Base-by-base conservation (phyloP, 2,888 invertebrate species). In the Sesia bembeciformis region DNA sequence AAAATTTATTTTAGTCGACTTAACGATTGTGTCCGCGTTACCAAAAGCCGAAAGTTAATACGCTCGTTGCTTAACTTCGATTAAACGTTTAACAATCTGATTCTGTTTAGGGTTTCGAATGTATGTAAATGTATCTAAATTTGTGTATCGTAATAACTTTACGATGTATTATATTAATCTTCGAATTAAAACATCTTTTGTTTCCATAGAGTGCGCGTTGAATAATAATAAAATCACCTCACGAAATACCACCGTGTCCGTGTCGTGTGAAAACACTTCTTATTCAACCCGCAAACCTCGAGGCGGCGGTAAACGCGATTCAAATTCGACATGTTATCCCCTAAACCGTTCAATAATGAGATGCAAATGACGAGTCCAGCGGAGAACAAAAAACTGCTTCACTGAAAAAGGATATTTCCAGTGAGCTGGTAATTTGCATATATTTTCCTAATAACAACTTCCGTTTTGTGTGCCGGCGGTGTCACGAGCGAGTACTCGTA, bases 371-470 rank as follows among this genome's bases (percentile, higher is more conserved):
- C 67, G 72, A 76, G 76, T 74, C 80, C 74, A 71, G 72, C 68
- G 76, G 78, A 68, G 70, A 76, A 77, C 76, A 80, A 81, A 81
- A 75, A 80, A 74, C 71, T 68, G 66, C 71, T 65, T 65, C 67
- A 69, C 66, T 72, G 68, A 66, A 74, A 78, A 73, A 70, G 78
- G 72, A 75, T 78, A 74, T 73, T 78, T 78, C 73, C 76, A 76
- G 70, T 75, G 75, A 79, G 74, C 67, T 70, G 67, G 71, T 76
- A 76, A 83, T 87, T 84, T 86, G 76, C 85, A 86, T 85, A 82
- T 73, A 85, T 84, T 86, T 84, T 81, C 76, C 78, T 81, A 81
- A 82, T 83, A 82, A 78, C 67, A 76, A 83, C 84, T 84, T 87
- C 86, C 86, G 84, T 81, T 78, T 72, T 67, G 65, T 72, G 62